A percentile compares a stretch with the other conserved stretches of the same genome.
Evolutionary conservation across 2,113 vertebrate species (phyloP).

Genomic region (Sclerurus mexicanus): DNA sequence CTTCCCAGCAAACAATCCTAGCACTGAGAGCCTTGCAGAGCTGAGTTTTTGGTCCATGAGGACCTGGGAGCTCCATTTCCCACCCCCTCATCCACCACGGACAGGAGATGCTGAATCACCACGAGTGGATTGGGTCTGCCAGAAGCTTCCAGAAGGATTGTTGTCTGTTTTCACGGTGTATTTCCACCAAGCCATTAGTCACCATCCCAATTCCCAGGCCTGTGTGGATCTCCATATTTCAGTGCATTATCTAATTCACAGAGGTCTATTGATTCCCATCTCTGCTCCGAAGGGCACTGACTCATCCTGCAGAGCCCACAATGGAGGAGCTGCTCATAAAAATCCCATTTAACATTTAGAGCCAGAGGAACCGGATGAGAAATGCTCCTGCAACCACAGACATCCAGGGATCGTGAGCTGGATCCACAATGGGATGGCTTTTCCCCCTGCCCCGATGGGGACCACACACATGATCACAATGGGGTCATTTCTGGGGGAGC

Average conservation of each 20-base stretch:
- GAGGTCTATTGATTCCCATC: slow-evolving; percentile 11
- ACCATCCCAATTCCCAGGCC: background rate
- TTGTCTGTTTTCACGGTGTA: background rate
- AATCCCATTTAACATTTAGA: slow-evolving; percentile 1
- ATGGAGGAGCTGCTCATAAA: slow-evolving; percentile 7
- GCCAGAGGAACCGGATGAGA: background rate
- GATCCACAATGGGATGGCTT: background rate
- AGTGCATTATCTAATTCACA: background rate
- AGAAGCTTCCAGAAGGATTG: background rate
- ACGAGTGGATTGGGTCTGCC: background rate
- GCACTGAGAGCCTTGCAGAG: background rate
- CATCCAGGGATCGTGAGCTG: background rate
- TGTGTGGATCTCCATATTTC: background rate
- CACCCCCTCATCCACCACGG: background rate
- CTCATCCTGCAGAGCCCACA: slow-evolving; percentile 13
- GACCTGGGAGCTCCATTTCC: background rate
- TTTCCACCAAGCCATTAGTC: background rate
- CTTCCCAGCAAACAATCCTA: background rate
- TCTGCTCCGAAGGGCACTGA: slow-evolving; percentile 39
- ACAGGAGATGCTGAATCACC: too few species aligned
- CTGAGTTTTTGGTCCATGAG: background rate
- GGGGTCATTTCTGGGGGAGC: background rate
- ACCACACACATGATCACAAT: rapidly evolving
- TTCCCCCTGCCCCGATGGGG: background rate
- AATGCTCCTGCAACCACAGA: background rate